Conservation (phyloP, 2,888 invertebrate genomes). For the Ormyrus nitidulus region DNA sequence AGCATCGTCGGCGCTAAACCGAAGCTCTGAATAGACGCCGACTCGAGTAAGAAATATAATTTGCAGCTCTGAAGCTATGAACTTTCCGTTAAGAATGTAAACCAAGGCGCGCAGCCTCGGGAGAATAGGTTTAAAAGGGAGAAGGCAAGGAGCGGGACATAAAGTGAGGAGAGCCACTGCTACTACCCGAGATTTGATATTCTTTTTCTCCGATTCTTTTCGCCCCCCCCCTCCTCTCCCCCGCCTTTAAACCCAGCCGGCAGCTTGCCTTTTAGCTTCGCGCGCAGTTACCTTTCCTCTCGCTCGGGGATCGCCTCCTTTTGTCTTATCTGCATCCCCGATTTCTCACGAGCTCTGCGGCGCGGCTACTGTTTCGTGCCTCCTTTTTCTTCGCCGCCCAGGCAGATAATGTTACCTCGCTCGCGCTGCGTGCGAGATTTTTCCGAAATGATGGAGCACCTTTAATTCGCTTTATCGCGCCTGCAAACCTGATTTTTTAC, state of each 20-base stretch:
- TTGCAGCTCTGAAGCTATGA: neutral
- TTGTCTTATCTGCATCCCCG: constrained; percentile 46
- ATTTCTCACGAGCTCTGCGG: constrained; percentile 29
- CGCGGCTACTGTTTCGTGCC: constrained; percentile 26
- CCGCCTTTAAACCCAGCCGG: too few species aligned
- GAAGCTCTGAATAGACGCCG: neutral
- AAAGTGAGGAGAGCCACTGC: neutral
- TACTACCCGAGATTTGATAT: constrained; percentile 1
- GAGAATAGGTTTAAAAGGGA: neutral
- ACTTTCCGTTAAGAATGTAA: neutral
- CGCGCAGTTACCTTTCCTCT: constrained; percentile 1
- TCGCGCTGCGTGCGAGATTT: neutral
- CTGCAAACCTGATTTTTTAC: neutral
- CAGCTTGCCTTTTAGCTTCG: neutral
- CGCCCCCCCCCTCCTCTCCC: neutral
- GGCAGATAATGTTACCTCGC: constrained; percentile 30
- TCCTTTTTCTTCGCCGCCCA: neutral
- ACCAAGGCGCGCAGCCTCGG: neutral
- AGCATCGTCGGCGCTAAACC: neutral
- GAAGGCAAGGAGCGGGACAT: neutral
- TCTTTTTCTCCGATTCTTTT: constrained; percentile 30
- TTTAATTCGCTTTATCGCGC: constrained; percentile 1
- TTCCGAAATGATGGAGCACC: neutral
- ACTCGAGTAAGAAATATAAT: neutral
- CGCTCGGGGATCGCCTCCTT: constrained; percentile 11